These are phyloP conservation scores for Enteromius unitaeniatus DNA, from an alignment of 2,797 vertebrate species.

Conservation along the genomic window DNA sequence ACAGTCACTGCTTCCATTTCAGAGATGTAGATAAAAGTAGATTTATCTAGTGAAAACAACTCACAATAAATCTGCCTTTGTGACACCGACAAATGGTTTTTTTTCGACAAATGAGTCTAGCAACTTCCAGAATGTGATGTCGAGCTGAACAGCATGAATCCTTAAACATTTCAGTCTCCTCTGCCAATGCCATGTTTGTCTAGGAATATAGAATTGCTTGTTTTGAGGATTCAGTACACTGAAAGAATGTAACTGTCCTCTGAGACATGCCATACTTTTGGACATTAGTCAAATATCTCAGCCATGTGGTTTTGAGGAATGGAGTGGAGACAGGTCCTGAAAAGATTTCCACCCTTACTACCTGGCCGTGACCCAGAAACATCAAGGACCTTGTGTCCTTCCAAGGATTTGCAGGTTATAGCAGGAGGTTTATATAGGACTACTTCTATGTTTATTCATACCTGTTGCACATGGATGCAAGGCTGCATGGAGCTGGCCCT, in stretches of 20 bases:
- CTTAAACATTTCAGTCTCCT: conserved; percentile 18
- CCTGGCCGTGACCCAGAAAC: conserved; percentile 39
- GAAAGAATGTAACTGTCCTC: conserved; percentile 46
- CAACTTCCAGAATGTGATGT: background rate
- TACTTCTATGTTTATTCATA: conserved; percentile 44
- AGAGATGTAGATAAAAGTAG: conserved; percentile 1
- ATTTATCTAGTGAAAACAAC: background rate
- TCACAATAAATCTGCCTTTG: background rate
- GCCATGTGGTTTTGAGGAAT: conserved; percentile 29
- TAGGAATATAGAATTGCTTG: conserved; percentile 40
- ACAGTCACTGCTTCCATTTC: conserved; percentile 13
- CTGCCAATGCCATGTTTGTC: conserved; percentile 27
- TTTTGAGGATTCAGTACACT: conserved; percentile 37
- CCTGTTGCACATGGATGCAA: conserved; percentile 40
- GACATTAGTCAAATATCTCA: conserved; percentile 25
- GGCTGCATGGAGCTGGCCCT: background rate
- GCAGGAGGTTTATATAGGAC: conserved; percentile 27
- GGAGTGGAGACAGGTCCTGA: conserved; percentile 36
- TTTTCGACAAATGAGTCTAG: background rate
- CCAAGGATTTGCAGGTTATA: conserved; percentile 37
- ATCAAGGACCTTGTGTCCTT: conserved; percentile 20
- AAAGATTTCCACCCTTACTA: conserved; percentile 38
- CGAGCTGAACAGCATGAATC: conserved; percentile 7
- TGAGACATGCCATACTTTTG: conserved; percentile 44
- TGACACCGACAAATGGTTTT: conserved; percentile 13